These are phyloP conservation scores for Cossypha caffra DNA, from an alignment of 2,797 vertebrate species.

Conservation along the genomic window DNA sequence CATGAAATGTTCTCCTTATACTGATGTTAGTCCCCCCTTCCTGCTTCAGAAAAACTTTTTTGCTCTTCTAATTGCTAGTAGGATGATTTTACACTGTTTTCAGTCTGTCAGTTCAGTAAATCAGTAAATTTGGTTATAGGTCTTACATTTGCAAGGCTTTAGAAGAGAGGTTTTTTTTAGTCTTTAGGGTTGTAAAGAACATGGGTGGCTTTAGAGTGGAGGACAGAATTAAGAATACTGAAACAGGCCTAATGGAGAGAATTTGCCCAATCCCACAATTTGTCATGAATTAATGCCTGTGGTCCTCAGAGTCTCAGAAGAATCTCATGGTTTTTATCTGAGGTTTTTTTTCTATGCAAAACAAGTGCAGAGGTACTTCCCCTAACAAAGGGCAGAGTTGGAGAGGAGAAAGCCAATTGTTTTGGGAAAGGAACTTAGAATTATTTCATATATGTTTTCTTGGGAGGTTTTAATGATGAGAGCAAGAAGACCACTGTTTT, in stretches of 20 bases:
- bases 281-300: background rate
- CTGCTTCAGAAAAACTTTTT: background rate
- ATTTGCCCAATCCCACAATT: background rate
- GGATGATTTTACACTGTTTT: background rate
- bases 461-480: accelerated
- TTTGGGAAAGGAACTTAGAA: background rate
- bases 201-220: background rate
- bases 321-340: background rate
- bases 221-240: background rate
- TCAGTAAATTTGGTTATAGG: background rate
- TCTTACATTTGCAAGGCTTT: background rate
- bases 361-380: background rate
- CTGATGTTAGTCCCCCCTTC: background rate
- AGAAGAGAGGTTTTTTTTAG: background rate
- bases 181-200: background rate
- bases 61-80: background rate
- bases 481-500: background rate
- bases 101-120: background rate
- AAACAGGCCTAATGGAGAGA: background rate
- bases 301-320: background rate
- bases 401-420: background rate
- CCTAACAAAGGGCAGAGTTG: background rate
- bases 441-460: background rate
- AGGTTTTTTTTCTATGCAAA: background rate
- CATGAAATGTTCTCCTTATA: background rate